Base-by-base conservation (phyloP, 1,140 invertebrate species). In the Sogatella furcifera region DNA sequence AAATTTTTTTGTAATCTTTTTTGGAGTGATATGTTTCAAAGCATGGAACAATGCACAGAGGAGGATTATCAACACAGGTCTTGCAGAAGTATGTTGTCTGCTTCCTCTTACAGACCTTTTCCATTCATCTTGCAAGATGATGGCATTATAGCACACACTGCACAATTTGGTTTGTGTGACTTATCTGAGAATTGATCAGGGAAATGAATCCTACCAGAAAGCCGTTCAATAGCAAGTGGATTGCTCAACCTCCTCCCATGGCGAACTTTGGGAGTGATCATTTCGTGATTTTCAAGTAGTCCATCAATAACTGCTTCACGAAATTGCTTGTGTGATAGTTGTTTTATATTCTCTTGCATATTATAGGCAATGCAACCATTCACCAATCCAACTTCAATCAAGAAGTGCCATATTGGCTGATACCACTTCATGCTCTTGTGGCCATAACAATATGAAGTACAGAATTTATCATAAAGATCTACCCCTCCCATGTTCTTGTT, bases 351-450 rank as follows among this genome's bases (percentile, higher is more conserved):
- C 6, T 53, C 15, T 10, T 53, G 52, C 15, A 53, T 53, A 22
- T 53, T 53, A 31, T 28, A 53, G 22, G 52, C 22, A 22, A 53
- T 53, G 31, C 52, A 53, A 13, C 52, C 52, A 53, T 53, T 53
- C 4, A 53, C 31, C 19, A 22, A 22, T 22, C 14, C 52, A 22
- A 53, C 21, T 31, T 53, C 52, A 19, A 53, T 21, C 21, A 53
- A 22, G 11, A 53, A 53, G 31, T 53, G 52, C 52, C 52, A 53
- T 1, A 53, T 53, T 19, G 52, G 11, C 5, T 53, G 52, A n/a
- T 53, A 53, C 52, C 52, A 53, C n/a, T 53, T 53, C 52, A 53
- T 53, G 31, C 22, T 28, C 31, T 53, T 53, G 19, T 53, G 52
- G 11, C 1, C 52, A 53, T 53, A 53, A 24, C 17, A 11, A 21